These are phyloP conservation scores for Furcula furcula DNA, from an alignment of 2,888 invertebrate genomes.

Conservation along the genomic window DNA sequence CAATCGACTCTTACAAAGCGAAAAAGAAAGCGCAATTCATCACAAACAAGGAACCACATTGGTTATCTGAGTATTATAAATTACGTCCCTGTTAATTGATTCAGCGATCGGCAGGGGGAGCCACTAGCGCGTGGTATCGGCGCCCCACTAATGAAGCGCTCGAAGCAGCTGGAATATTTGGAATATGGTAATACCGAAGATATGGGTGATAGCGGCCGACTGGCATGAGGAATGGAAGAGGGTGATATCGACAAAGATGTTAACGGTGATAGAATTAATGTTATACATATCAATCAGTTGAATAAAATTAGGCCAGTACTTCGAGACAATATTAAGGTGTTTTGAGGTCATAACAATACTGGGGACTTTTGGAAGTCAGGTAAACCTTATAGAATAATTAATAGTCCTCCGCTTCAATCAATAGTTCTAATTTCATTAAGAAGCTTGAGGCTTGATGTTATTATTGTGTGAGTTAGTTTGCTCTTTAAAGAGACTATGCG, in stretches of 20 bases:
- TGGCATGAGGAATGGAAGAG: not conserved
- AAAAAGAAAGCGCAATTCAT: not conserved
- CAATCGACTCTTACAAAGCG: too few species aligned
- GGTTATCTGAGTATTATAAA: slow-evolving; percentile 58
- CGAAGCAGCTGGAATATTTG: slow-evolving; percentile 19
- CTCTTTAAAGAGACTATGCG: too few species aligned
- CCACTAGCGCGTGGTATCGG: slow-evolving; percentile 46
- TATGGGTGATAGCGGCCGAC: not conserved
- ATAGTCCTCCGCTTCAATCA: too few species aligned
- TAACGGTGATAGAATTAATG: not conserved
- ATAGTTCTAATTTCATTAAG: too few species aligned
- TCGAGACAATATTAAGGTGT: too few species aligned
- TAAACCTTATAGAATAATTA: too few species aligned
- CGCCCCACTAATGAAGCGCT: slow-evolving; percentile 10
- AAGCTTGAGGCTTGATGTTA: too few species aligned
- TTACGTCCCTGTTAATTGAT: slow-evolving; percentile 58
- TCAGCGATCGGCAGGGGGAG: slow-evolving; percentile 39
- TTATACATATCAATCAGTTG: too few species aligned
- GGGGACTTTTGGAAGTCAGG: too few species aligned
- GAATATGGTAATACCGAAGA: slow-evolving; percentile 1
- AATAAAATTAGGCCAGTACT: too few species aligned
- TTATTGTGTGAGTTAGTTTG: too few species aligned
- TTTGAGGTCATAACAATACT: too few species aligned
- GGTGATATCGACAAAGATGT: not conserved
- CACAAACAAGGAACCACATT: slow-evolving; percentile 1